Conservation (phyloP, 2,888 invertebrate species). For the Ophonus ardosiacus region DNA sequence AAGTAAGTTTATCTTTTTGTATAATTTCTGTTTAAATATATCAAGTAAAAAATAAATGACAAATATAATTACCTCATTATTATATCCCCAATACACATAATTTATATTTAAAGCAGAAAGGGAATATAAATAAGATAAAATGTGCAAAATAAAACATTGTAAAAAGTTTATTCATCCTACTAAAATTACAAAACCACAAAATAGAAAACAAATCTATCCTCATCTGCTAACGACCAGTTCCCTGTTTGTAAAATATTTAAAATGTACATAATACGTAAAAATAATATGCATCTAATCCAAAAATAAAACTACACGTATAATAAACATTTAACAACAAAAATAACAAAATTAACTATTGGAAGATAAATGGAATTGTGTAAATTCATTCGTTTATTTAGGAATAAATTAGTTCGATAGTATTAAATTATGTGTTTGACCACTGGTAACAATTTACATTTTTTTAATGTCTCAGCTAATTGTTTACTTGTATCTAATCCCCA, state of each 20-base stretch:
- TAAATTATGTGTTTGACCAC: constrained; percentile 69
- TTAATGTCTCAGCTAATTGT: constrained; percentile 75
- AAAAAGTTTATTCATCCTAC: constrained; percentile 32
- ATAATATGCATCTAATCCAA: background rate
- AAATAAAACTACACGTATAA: constrained; percentile 19
- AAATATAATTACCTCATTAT: too few species aligned
- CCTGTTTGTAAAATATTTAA: constrained; percentile 21
- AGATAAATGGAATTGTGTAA: constrained; percentile 24
- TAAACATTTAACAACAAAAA: constrained; percentile 28
- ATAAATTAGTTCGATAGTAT: constrained; percentile 11
- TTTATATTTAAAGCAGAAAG: background rate
- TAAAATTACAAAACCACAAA: constrained; percentile 26
- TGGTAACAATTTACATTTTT: constrained; percentile 74
- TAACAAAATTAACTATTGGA: constrained; percentile 40
- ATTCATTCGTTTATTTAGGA: background rate
- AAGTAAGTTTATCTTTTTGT: constrained; percentile 4
- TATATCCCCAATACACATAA: background rate
- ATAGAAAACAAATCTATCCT: constrained; percentile 1
- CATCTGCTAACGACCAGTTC: constrained; percentile 5
- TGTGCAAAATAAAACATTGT: constrained; percentile 8
- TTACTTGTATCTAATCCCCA: constrained; percentile 80
- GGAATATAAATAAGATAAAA: background rate
- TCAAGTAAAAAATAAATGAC: background rate
- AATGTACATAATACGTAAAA: constrained; percentile 16
- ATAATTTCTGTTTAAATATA: background rate